Conservation (phyloP, 2,888 invertebrate genomes). For the Esperia sulphurella region DNA sequence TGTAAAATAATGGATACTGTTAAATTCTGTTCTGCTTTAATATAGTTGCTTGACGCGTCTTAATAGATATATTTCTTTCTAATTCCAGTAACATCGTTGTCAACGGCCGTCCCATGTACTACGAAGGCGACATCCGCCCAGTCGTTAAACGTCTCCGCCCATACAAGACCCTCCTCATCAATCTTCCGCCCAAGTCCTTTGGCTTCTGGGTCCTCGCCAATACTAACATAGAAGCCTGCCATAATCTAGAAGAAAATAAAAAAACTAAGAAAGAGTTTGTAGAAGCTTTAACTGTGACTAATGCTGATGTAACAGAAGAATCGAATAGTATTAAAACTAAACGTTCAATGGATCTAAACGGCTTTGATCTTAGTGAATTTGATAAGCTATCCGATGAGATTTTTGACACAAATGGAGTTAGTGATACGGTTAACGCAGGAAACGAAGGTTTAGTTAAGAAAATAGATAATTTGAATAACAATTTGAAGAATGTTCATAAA, state of each 20-base stretch:
- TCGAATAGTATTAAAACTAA: slow-evolving; percentile 28
- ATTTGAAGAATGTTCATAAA: slow-evolving; percentile 36
- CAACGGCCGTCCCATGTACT: slow-evolving; percentile 80
- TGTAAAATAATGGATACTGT: too few species aligned
- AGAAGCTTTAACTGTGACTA: slow-evolving; percentile 20
- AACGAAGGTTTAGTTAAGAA: slow-evolving; percentile 28
- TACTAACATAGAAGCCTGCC: slow-evolving; percentile 81
- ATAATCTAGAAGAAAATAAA: slow-evolving; percentile 26
- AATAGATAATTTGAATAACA: slow-evolving; percentile 38
- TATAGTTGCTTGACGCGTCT: too few species aligned
- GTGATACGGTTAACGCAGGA: neutral
- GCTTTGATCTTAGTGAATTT: slow-evolving; percentile 21
- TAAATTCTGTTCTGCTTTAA: too few species aligned
- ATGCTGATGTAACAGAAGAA: slow-evolving; percentile 13
- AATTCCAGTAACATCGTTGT: slow-evolving; percentile 63
- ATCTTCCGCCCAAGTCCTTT: slow-evolving; percentile 82
- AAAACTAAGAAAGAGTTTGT: slow-evolving; percentile 22
- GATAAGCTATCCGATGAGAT: slow-evolving; percentile 14
- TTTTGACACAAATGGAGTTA: slow-evolving; percentile 4
- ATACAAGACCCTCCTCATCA: slow-evolving; percentile 75
- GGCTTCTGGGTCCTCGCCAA: slow-evolving; percentile 87
- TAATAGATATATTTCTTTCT: neutral
- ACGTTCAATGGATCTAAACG: slow-evolving; percentile 26
- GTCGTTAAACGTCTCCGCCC: slow-evolving; percentile 71
- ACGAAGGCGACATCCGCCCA: slow-evolving; percentile 79